A percentile compares a stretch with the other conserved stretches of the same genome.
Conservation (phyloP, 2,888 invertebrate species). For the Xylota sylvarum region DNA sequence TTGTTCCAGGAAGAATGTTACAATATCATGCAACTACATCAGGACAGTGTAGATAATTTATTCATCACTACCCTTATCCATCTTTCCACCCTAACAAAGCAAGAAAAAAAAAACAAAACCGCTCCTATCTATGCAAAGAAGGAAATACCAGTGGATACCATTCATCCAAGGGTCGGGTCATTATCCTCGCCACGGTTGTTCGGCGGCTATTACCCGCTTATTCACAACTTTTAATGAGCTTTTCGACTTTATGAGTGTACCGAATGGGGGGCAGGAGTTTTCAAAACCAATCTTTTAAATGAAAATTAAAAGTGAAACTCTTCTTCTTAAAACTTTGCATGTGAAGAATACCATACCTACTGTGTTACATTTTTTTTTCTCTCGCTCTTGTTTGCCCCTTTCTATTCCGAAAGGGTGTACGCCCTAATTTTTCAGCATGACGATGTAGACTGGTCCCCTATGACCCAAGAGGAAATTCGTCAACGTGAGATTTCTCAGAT, state of each 20-base stretch:
- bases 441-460: slow-evolving; percentile 25
- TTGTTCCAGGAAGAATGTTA: slow-evolving; percentile 6
- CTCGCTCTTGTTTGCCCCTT: background rate
- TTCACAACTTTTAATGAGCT: slow-evolving; percentile 67
- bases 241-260: slow-evolving; percentile 30
- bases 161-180: slow-evolving; percentile 35
- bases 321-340: background rate
- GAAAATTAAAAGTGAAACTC: slow-evolving; percentile 37
- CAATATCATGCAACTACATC: slow-evolving; percentile 22
- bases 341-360: slow-evolving; percentile 23
- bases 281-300: slow-evolving; percentile 43
- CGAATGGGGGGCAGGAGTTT: background rate
- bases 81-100: background rate
- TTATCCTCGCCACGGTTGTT: slow-evolving; percentile 58
- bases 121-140: slow-evolving; percentile 20
- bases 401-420: slow-evolving; percentile 33
- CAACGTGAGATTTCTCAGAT: slow-evolving; percentile 54
- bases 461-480: slow-evolving; percentile 65
- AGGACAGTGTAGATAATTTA: slow-evolving; percentile 46
- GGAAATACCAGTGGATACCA: slow-evolving; percentile 21
- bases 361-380: slow-evolving; percentile 10
- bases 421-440: slow-evolving; percentile 40
- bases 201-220: slow-evolving; percentile 54
- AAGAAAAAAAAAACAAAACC: slow-evolving; percentile 8
- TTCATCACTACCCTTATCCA: slow-evolving; percentile 15